phyloP scores from a whole-genome alignment of 2,113 vertebrate genomes.

The Candoia aspera region DNA sequence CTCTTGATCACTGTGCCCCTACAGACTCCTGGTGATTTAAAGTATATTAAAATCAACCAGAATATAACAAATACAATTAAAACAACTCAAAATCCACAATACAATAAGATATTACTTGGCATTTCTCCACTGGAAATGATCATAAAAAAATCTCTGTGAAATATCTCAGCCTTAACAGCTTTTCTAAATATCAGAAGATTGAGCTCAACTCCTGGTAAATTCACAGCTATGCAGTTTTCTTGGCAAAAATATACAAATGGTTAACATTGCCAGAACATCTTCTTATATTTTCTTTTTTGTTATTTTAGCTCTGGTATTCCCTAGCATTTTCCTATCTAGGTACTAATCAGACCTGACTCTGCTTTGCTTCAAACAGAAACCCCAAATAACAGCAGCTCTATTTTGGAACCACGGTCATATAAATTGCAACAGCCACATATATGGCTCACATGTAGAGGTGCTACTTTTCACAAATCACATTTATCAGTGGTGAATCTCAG shows the following conservation, averaged over 20 bases:
- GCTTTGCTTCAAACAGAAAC: not conserved
- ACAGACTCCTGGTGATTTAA: not conserved
- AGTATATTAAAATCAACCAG: not conserved
- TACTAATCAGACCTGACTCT: not conserved
- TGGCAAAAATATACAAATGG: not conserved
- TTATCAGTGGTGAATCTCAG: slow-evolving; percentile 2
- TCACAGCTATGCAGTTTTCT: not conserved
- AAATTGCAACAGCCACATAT: not conserved
- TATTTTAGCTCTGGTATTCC: not conserved
- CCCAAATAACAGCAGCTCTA: not conserved
- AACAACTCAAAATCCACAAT: not conserved
- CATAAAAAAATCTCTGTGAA: not conserved
- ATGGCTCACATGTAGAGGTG: not conserved
- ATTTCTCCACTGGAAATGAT: not conserved
- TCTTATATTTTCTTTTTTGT: not conserved
- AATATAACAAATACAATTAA: not conserved
- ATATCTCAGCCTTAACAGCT: not conserved
- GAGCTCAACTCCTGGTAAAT: not conserved
- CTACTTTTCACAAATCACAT: slow-evolving; percentile 4
- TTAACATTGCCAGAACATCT: not conserved
- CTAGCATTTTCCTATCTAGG: not conserved
- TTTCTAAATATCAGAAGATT: no score
- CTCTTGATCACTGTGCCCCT: not conserved
- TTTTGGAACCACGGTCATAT: not conserved
- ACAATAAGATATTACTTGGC: not conserved